phyloP scores from a whole-genome alignment of 2,797 vertebrate genomes.

The Syngnathus acus region DNA sequence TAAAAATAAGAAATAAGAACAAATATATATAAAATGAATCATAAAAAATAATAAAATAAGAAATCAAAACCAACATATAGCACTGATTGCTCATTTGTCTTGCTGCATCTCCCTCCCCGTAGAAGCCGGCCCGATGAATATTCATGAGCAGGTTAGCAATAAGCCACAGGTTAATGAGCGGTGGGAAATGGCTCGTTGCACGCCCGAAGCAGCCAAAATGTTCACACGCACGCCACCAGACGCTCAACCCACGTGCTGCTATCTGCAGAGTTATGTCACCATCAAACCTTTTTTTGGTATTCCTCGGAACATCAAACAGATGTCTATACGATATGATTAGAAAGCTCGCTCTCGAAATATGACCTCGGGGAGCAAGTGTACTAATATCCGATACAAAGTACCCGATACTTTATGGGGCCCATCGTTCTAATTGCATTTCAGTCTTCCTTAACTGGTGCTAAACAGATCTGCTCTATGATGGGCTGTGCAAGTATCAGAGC shows the following conservation, averaged over 20 bases:
- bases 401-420: background rate
- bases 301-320: conserved; percentile 53
- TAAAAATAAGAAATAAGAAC: too few species aligned
- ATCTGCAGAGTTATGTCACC: too few species aligned
- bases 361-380: background rate
- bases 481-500: background rate
- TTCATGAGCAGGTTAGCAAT: conserved; percentile 40
- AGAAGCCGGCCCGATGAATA: conserved; percentile 34
- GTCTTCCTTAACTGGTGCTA: background rate
- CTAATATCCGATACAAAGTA: background rate
- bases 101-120: background rate
- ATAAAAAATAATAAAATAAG: too few species aligned
- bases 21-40: too few species aligned
- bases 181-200: conserved; percentile 54
- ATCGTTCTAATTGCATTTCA: background rate
- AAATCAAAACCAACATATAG: too few species aligned
- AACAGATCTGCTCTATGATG: background rate
- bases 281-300: conserved; percentile 5
- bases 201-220: conserved; percentile 46
- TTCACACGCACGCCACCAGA: conserved; percentile 57
- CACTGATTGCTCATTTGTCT: background rate
- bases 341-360: background rate
- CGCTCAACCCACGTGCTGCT: conserved; percentile 21
- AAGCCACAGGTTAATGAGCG: conserved; percentile 54
- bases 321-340: conserved; percentile 31